Conservation (phyloP, 1,140 invertebrate species). For the Tribolium castaneum region DNA sequence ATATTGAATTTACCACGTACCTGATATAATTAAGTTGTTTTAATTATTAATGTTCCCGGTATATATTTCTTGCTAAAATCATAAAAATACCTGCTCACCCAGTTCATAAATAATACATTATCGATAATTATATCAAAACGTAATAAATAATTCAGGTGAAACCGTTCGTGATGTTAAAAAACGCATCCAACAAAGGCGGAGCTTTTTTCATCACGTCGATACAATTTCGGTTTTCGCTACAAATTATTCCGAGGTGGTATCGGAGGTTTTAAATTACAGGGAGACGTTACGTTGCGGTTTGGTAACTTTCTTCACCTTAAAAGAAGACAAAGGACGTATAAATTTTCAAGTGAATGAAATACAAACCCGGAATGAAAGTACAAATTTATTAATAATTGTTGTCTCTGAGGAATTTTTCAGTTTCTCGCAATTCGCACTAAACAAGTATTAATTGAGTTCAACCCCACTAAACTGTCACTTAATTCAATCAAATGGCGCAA, state of each 20-base stretch:
- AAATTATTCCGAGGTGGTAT: conserved; percentile 28
- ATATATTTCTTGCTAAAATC: not conserved
- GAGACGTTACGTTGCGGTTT: conserved; percentile 36
- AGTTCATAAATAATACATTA: conserved; percentile 39
- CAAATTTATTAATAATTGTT: conserved; percentile 11
- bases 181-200: conserved; percentile 19
- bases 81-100: conserved; percentile 23
- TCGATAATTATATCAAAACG: conserved; percentile 38
- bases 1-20: not conserved
- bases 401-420: conserved; percentile 18
- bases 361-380: not conserved
- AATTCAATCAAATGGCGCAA: conserved; percentile 38
- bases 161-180: conserved; percentile 12
- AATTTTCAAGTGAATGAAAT: conserved; percentile 19
- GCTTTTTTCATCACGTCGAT: conserved; percentile 30
- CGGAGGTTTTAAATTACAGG: conserved; percentile 41
- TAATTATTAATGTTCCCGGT: conserved; percentile 32
- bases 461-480: conserved; percentile 34
- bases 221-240: conserved; percentile 35
- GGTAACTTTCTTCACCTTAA: conserved; percentile 42
- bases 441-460: conserved; percentile 34
- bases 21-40: conserved; percentile 30
- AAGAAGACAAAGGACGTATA: conserved; percentile 41
- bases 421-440: not conserved
- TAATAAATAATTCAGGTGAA: conserved; percentile 31